These are phyloP conservation scores for Tinea trinotella DNA, from an alignment of 2,888 invertebrate genomes.

Conservation along the genomic window DNA sequence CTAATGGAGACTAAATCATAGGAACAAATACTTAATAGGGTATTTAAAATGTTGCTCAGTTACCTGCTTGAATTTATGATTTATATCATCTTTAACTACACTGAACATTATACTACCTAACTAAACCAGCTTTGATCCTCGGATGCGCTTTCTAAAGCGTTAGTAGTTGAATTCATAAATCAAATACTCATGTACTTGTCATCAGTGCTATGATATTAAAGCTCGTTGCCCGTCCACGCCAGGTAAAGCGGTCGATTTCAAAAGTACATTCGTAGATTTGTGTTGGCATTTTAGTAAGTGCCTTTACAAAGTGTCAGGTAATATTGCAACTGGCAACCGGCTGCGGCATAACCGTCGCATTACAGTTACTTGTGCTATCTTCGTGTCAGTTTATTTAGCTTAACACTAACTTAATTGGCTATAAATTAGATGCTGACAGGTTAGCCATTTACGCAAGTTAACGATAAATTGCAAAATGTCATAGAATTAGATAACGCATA, in stretches of 20 bases:
- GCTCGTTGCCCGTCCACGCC: slow-evolving; percentile 30
- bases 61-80: not conserved
- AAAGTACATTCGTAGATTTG: slow-evolving; percentile 30
- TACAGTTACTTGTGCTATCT: slow-evolving; percentile 55
- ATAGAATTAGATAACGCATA: not conserved
- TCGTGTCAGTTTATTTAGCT: slow-evolving; percentile 61
- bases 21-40: not conserved
- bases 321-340: not conserved
- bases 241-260: slow-evolving; percentile 44
- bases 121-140: slow-evolving; percentile 36
- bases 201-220: slow-evolving; percentile 46
- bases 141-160: slow-evolving; percentile 36
- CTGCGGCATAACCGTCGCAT: slow-evolving; percentile 29
- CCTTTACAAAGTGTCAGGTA: not conserved
- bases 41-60: not conserved
- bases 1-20: not conserved
- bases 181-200: slow-evolving; percentile 57
- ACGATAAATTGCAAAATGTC: not conserved
- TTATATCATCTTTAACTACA: slow-evolving; percentile 9
- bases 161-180: slow-evolving; percentile 48
- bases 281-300: slow-evolving; percentile 28
- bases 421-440: slow-evolving; percentile 59
- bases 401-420: slow-evolving; percentile 67
- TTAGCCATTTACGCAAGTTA: slow-evolving; percentile 26
- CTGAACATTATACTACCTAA: slow-evolving; percentile 4